phyloP scores from a whole-genome alignment of 1,140 invertebrate genomes.

The Papilio helenus region DNA sequence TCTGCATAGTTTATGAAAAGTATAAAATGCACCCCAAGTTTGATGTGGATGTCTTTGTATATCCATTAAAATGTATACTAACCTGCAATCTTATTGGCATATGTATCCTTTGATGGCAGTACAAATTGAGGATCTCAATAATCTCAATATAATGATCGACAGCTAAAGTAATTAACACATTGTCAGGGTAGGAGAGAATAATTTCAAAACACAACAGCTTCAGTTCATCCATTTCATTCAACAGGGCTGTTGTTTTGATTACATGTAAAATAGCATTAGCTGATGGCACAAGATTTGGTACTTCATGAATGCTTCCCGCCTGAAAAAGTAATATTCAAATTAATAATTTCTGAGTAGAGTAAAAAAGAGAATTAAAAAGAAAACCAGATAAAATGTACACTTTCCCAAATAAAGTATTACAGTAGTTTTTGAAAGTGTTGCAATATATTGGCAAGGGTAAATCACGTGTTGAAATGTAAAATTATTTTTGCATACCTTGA shows the following conservation, averaged over 20 bases:
- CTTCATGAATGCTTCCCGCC: slow-evolving; percentile 43
- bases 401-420: not conserved
- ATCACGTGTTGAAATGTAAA: not conserved
- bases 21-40: not conserved
- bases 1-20: not conserved
- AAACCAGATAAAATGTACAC: not conserved
- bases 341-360: too few relatives aligned
- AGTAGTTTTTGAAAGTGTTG: too few relatives aligned
- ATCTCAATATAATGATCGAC: slow-evolving; percentile 51
- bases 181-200: slow-evolving; percentile 58
- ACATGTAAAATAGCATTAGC: slow-evolving; percentile 57
- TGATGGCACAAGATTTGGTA: slow-evolving; percentile 56
- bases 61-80: not conserved
- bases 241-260: slow-evolving; percentile 53
- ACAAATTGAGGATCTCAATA: slow-evolving; percentile 58
- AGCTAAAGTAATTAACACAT: slow-evolving; percentile 49
- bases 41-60: too few relatives aligned
- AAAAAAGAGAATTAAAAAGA: not conserved
- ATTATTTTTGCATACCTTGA: slow-evolving; percentile 54
- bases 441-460: too few relatives aligned
- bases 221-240: slow-evolving; percentile 52
- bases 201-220: slow-evolving; percentile 61
- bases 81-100: slow-evolving; percentile 56
- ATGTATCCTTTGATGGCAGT: slow-evolving; percentile 51
- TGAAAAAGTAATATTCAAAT: slow-evolving; percentile 46